Base-by-base conservation (phyloP, 2,888 invertebrate species). In the Furcula furcula region DNA sequence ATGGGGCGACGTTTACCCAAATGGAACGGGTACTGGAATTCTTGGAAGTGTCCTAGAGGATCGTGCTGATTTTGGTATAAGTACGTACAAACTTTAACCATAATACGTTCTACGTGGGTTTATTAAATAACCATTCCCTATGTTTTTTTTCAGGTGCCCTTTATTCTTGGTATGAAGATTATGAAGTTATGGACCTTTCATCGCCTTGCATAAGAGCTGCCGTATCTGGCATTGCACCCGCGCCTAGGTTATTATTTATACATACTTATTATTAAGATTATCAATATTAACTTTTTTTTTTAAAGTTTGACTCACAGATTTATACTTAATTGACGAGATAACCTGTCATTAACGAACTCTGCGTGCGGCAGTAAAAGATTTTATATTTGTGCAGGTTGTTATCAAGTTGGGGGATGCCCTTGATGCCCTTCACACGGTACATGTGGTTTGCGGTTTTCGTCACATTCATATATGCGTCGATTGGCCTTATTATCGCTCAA, bases 171-270 rank as follows among this genome's bases (percentile, higher is more conserved):
- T 91, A 89, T 55, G 89, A 90, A 35, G 91, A 90, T 46, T 93
- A 91, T 60, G 60, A 75, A 34, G 90, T 81, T 44, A 59, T 94
- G 58, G 94, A 94, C 55, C 89, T 93, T 58, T 91, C 93, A 0
- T 84, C 87, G 52, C 87, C 92, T 10, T 78, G 85, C 31, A 86
- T 92, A 16, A 79, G 93, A 45, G 91, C 93, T 16, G 92, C 91
- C 18, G 80, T 94, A n/a, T 93, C 93, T 0, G 92, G 92, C 52
- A 68, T 94, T 31, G 92, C 92, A n/a, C 94, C 94, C 19, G 90
- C 91, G 35, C 93, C 94, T 1, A 86, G 80, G 92, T 91, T 63
- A 51, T 42, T n/a, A 10, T 9, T 15, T 13, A 4, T 4, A 4
- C 14, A n/a, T n/a, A n/a, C n/a, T n/a, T n/a, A 16, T n/a, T 28